Conservation (phyloP, 2,113 vertebrate species). For the Morone saxatilis region DNA sequence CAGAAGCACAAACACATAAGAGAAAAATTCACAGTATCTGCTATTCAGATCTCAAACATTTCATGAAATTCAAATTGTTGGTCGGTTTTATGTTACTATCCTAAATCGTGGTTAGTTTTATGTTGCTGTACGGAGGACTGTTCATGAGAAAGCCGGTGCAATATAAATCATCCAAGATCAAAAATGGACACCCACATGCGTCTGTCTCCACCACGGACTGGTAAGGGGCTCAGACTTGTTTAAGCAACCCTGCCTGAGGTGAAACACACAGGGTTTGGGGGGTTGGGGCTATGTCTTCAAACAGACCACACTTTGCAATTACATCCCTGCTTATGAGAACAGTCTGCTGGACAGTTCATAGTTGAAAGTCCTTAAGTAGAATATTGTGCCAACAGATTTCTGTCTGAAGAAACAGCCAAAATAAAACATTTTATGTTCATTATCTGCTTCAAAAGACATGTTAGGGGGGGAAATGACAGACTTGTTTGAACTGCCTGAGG, state of each 20-base stretch:
- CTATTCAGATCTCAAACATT: slow-evolving; percentile 13
- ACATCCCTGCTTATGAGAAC: slow-evolving; percentile 40
- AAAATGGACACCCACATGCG: slow-evolving; percentile 15
- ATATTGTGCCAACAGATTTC: slow-evolving; percentile 15
- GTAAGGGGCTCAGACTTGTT: slow-evolving; percentile 12
- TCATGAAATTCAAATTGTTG: not conserved
- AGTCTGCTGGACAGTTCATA: slow-evolving; percentile 9
- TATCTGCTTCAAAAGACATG: slow-evolving; percentile 13
- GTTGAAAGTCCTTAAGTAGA: slow-evolving; percentile 12
- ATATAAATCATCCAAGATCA: slow-evolving; percentile 39
- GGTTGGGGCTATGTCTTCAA: slow-evolving; percentile 47
- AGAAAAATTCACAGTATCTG: not conserved
- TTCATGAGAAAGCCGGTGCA: not conserved
- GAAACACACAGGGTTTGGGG: slow-evolving; percentile 14
- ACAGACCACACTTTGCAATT: slow-evolving; percentile 55
- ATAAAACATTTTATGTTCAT: slow-evolving; percentile 29
- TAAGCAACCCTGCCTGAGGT: slow-evolving; percentile 2
- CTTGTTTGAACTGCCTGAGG: not conserved
- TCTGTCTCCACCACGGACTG: slow-evolving; percentile 8
- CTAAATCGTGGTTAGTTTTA: not conserved
- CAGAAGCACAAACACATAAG: not conserved
- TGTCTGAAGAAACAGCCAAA: slow-evolving; percentile 5
- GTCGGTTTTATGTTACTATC: not conserved
- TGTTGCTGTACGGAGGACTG: not conserved
- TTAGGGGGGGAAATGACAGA: not conserved